A percentile compares a stretch with the other conserved stretches of the same genome.
These are phyloP conservation scores for Hylaea fasciaria DNA, from an alignment of 2,888 invertebrate species.

Conservation along the genomic window DNA sequence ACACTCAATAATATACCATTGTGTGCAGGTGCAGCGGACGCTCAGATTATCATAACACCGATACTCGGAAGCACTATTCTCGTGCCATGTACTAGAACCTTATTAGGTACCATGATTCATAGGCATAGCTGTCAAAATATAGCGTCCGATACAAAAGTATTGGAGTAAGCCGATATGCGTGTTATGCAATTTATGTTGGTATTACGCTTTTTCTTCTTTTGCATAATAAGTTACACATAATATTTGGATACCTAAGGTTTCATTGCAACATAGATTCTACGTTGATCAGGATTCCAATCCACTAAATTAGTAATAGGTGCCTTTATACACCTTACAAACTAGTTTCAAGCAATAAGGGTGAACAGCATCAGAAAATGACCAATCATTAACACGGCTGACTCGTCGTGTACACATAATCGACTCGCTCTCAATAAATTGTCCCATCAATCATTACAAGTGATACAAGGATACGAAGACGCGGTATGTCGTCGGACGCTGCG, in stretches of 20 bases:
- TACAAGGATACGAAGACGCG: slow-evolving; percentile 50
- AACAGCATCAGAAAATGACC: slow-evolving; percentile 19
- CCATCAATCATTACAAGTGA: slow-evolving; percentile 67
- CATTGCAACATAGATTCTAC: too few relatives aligned
- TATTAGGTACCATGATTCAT: not conserved
- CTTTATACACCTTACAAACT: slow-evolving; percentile 1
- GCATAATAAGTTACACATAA: not conserved
- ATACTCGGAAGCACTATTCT: slow-evolving; percentile 32
- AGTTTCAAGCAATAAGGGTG: slow-evolving; percentile 2
- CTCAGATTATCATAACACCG: slow-evolving; percentile 40
- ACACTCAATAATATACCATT: slow-evolving; percentile 69
- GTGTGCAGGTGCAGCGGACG: slow-evolving; percentile 65
- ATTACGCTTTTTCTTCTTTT: not conserved
- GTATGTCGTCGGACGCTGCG: slow-evolving; percentile 55
- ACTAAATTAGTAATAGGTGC: not conserved
- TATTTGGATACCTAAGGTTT: too few relatives aligned
- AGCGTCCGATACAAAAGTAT: not conserved
- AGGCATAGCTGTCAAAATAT: not conserved
- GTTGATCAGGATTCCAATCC: not conserved
- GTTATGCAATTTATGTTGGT: too few relatives aligned
- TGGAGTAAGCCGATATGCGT: not conserved
- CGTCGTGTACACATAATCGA: slow-evolving; percentile 24
- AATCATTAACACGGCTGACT: slow-evolving; percentile 21
- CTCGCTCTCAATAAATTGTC: slow-evolving; percentile 49
- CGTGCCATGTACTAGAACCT: slow-evolving; percentile 12